These are phyloP conservation scores for Todus mexicanus DNA, from an alignment of 2,797 vertebrate genomes.

Conservation along the genomic window DNA sequence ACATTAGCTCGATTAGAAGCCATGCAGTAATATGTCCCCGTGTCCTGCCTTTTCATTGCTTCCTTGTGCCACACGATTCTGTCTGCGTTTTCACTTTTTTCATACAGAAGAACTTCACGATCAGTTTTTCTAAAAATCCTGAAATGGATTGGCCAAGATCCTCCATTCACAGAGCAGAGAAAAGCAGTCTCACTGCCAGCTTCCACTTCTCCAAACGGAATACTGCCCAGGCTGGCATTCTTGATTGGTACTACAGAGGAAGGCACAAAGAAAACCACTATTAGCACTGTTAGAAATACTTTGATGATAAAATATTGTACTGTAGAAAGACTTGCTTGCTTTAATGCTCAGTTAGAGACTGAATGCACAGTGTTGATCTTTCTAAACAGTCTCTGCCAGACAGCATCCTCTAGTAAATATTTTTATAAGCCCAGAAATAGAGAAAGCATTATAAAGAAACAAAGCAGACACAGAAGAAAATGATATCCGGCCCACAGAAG, in stretches of 20 bases:
- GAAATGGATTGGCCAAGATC: slow-evolving; percentile 73
- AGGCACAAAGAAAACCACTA: not conserved
- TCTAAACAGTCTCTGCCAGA: not conserved
- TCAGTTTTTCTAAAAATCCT: slow-evolving; percentile 68
- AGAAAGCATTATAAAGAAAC: not conserved
- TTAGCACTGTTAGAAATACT: not conserved
- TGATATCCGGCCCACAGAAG: not conserved
- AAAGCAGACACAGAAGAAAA: not conserved
- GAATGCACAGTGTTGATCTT: not conserved
- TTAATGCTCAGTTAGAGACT: not conserved
- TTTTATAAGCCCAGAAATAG: not conserved
- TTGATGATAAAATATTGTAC: not conserved
- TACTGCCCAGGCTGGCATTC: slow-evolving; percentile 28
- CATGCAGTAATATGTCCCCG: slow-evolving; percentile 71
- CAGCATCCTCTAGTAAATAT: not conserved
- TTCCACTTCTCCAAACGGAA: slow-evolving; percentile 49
- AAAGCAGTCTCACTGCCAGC: slow-evolving; percentile 59
- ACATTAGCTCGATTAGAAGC: slow-evolving; percentile 70
- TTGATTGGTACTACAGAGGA: slow-evolving; percentile 65
- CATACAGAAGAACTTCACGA: not conserved
- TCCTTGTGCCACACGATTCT: not conserved
- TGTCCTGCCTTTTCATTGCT: slow-evolving; percentile 56
- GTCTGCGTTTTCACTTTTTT: not conserved
- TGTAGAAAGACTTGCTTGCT: not conserved
- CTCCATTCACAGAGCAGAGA: slow-evolving; percentile 63